Percentiles rank a stretch among this genome's conserved stretches.
Evolutionary conservation across 2,888 invertebrate genomes (phyloP).

Genomic region (Imbricaverruca yamaguchii): DNA sequence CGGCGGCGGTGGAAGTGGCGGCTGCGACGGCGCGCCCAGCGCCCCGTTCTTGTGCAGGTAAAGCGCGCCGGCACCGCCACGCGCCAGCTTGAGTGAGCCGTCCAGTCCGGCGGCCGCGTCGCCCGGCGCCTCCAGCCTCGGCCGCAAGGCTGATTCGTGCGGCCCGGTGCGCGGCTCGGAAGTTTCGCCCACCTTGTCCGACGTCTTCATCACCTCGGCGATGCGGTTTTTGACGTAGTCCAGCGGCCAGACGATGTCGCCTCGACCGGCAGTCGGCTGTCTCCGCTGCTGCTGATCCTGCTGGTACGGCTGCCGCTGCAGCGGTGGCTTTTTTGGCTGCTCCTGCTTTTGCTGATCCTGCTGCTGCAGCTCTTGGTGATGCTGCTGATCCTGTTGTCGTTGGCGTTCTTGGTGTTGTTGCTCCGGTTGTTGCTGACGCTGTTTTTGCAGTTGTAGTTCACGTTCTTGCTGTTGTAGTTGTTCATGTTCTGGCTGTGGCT

Average conservation of each 20-base stretch:
- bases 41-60: background rate
- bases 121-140: background rate
- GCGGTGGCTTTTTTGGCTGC: too few relatives aligned
- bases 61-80: background rate
- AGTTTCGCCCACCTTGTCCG: conserved; percentile 20
- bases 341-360: too few relatives aligned
- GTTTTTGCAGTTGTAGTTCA: too few relatives aligned
- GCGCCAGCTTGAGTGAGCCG: background rate
- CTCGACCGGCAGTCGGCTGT: background rate
- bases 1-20: background rate
- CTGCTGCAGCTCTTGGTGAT: too few relatives aligned
- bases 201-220: conserved; percentile 31
- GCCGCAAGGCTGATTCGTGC: background rate
- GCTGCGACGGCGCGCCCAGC: background rate
- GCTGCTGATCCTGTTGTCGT: too few relatives aligned
- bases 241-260: background rate
- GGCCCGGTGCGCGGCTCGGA: background rate
- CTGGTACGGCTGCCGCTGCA: too few relatives aligned
- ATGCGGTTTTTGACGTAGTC: conserved; percentile 31
- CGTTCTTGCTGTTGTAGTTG: too few relatives aligned
- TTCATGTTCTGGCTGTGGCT: too few relatives aligned
- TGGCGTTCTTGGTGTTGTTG: too few relatives aligned
- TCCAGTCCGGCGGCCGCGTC: background rate
- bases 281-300: background rate
- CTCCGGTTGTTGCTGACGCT: too few relatives aligned